These are phyloP conservation scores for Cheilosia pagana DNA, from an alignment of 2,888 invertebrate genomes.

Conservation along the genomic window DNA sequence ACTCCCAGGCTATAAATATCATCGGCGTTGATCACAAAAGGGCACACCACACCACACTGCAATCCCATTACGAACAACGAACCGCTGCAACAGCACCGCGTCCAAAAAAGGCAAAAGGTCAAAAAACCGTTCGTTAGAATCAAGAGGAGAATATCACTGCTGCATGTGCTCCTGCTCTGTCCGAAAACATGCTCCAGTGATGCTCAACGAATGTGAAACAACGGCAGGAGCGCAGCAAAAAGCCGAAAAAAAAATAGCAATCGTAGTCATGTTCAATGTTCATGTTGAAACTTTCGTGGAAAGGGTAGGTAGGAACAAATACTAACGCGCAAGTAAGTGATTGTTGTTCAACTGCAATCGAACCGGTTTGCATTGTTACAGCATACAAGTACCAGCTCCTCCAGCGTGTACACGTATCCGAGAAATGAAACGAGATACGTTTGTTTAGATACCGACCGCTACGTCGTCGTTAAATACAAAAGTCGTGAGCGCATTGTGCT, in stretches of 20 bases:
- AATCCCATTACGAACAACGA: not conserved
- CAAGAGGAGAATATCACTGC: conserved; percentile 39
- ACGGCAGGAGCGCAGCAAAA: conserved; percentile 24
- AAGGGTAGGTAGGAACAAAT: not conserved
- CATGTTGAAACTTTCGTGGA: conserved; percentile 42
- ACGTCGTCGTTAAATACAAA: conserved; percentile 10
- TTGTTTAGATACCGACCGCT: conserved; percentile 52
- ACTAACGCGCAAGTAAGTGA: conserved; percentile 60
- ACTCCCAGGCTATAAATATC: conserved; percentile 65
- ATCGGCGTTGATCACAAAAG: conserved; percentile 63
- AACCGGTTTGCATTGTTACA: conserved; percentile 72
- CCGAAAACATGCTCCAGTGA: conserved; percentile 66
- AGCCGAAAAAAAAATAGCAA: conserved; percentile 22
- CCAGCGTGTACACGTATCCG: conserved; percentile 22
- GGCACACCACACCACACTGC: conserved; percentile 37
- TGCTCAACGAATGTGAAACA: conserved; percentile 67
- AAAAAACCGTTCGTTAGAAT: conserved; percentile 70
- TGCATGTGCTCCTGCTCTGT: conserved; percentile 11
- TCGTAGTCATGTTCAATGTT: conserved; percentile 44
- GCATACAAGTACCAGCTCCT: conserved; percentile 23
- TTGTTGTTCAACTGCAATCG: conserved; percentile 73
- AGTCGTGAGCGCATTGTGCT: conserved; percentile 50
- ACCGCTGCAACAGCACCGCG: conserved; percentile 1
- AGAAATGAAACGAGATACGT: conserved; percentile 61
- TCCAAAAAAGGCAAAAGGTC: conserved; percentile 62